Base-by-base conservation (phyloP, 2,113 vertebrate genomes). In the Alouatta palliata region DNA sequence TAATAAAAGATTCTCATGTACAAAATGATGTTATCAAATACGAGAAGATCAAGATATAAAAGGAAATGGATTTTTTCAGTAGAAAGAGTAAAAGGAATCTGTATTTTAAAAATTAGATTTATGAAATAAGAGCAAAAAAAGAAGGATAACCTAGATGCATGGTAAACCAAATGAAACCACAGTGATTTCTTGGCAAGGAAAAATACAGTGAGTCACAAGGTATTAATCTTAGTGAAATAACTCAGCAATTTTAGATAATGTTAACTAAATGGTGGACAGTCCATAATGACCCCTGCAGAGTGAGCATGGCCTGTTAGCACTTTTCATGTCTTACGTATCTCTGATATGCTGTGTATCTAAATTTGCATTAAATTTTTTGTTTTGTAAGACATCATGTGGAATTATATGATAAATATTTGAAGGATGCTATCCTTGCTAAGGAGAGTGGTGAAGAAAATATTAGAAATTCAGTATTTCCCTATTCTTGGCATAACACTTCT, bases 151-250 rank as follows among this genome's bases (percentile, higher is more conserved):
- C 21, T 68, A 75, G 25, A 17, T 91, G 83, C 52, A 52, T 71
- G 76, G 83, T 64, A 95, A 95, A 70, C n/a, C 35, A 92, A 79
- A 49, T 47, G 32, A 37, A 85, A 68, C 56, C 30, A 16, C 11
- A 91, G 88, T 86, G 87, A 93, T 91, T 82, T 94, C 79, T 89
- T 79, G 54, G 30, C 76, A 47, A 61, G 75, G 87, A 47, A 88
- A 47, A 87, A 66, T 92, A 79, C 13, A 81, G 21, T 54, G 20
- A 77, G 21, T 91, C 81, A 54, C 11, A 19, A 71, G 30, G 6
- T 89, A 32, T 77, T 91, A 73, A 56, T 77, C 20, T 91, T 77
- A 23, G 30, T 56, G 56, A 81, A 82, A 84, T 84, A 87, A 75
- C 20, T 88, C 25, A n/a, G 79, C 43, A 45, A 61, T 79, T 82